Base-by-base conservation (phyloP, 1,140 invertebrate genomes). In the Ephestia elutella region DNA sequence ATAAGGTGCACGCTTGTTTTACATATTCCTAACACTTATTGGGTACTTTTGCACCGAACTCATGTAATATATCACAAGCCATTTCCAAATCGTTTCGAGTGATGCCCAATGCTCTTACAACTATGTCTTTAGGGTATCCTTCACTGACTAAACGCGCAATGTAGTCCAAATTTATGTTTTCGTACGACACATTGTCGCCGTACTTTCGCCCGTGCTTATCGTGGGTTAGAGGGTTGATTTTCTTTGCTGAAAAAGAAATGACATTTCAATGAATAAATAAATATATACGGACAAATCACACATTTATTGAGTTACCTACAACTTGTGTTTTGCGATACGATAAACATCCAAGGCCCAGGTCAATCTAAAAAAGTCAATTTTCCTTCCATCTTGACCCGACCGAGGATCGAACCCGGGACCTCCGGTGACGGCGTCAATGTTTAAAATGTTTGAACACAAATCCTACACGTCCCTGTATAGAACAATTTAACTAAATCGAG, bases 11-110 rank as follows among this genome's bases (percentile, higher is more conserved):
- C 60, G 57, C 57, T 56, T 48, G 18, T 9, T 50, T 50, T 50
- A 32, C 25, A 5, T 8, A 32, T 32, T 7, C 11, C n/a, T 44
- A 63, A 62, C 63, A 67, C 55, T 70, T 67, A 65, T 67, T 62
- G 28, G 60, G 61, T 54, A 64, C 49, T 63, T 70, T 89, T 0
- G 81, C 75, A 0, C 87, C 96, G 87, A 98, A 98, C 84, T 97
- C 96, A 82, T 97, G 95, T 69, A 98, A 90, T 86, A 98, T 98
- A 87, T 98, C 96, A 89, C 96, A 94, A 21, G 96, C 96, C 96
- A 98, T 98, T 83, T 95, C 94, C 30, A 98, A 91, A 86, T 98
- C 95, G 85, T 98, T 98, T 57, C 95, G 91, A 0, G 96, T 96
- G 57, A 98, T 98, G 55, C 95, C 94, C 61, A 98, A 90, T 7